Base-by-base conservation (phyloP, 2,888 invertebrate genomes). In the Serrognathus titanus region DNA sequence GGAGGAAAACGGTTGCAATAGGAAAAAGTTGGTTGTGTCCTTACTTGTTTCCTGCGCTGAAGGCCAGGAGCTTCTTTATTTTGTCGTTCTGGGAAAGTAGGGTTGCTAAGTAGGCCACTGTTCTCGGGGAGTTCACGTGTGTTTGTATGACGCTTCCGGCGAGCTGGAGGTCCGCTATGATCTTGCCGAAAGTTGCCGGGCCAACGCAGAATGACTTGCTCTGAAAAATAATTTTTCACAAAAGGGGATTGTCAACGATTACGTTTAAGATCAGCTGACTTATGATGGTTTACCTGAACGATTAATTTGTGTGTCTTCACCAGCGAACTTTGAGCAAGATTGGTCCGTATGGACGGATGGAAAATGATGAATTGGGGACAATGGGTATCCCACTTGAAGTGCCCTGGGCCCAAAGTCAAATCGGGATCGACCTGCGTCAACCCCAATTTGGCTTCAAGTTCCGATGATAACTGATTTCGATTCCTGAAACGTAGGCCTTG, bases 121-220 rank as follows among this genome's bases (percentile, higher is more conserved):
- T 87, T 6, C 90, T 82, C 0, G 91, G 90, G 0, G 91, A 90
- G 0, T 87, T 85, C 0, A 90, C 84, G 68, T 92, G 92, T 0
- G 90, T 91, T 69, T 91, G 87, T 0, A 90, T 83, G 0, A 92
- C 86, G 16, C 86, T 87, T 2, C 92, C 92, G 9, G 84, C 82
- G 1, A 92, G 75, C 48, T 85, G 81, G 61, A 84, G 79, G 8
- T 81, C 80, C 0, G 83, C 82, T n/a, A 91, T 79, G 0, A 89
- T 82, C 61, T 86, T 85, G 50, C 86, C 86, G 59, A 92, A 79
- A 1, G 88, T 84, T 0, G 90, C 90, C 0, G 92, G 90, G 1
- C 91, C 92, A 63, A 90, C 80, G 65, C 91, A 91, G 70, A 91
- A 87, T 16, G 91, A 88, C 55, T 89, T 84, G 70, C 92, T 91